phyloP scores from a whole-genome alignment of 1,140 invertebrate species.

The Aphidius ervi region DNA sequence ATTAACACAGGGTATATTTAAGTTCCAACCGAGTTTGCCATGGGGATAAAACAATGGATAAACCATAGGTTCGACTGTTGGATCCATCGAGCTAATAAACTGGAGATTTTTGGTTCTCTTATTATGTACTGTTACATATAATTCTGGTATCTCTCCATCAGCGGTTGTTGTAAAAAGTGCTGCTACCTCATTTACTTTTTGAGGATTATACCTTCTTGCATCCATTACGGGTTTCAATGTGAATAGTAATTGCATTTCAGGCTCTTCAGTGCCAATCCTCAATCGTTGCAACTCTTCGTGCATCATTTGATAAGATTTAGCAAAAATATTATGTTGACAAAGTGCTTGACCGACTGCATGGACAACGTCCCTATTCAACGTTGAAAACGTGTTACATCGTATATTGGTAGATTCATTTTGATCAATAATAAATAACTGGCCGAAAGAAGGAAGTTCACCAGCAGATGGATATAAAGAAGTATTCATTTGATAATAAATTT shows the following conservation, averaged over 20 bases:
- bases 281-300: constrained; percentile 14
- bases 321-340: constrained; percentile 13
- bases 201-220: constrained; percentile 5
- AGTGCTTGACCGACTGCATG: constrained; percentile 3
- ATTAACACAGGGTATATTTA: constrained; percentile 17
- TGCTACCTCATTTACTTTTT: constrained; percentile 16
- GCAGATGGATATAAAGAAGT: neutral
- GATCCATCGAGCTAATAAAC: constrained; percentile 17
- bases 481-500: constrained; percentile 11
- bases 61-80: constrained; percentile 15
- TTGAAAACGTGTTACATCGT: neutral
- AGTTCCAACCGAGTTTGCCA: constrained; percentile 20
- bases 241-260: constrained; percentile 16
- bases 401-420: constrained; percentile 1
- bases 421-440: constrained; percentile 18
- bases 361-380: constrained; percentile 2
- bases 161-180: constrained; percentile 17
- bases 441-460: constrained; percentile 12
- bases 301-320: constrained; percentile 15
- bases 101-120: constrained; percentile 14
- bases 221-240: constrained; percentile 15
- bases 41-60: constrained; percentile 22
- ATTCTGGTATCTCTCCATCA: constrained; percentile 18
- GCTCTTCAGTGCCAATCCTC: constrained; percentile 11
- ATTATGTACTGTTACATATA: constrained; percentile 15